These are phyloP conservation scores for Polyommatus icarus DNA, from an alignment of 2,888 invertebrate species.

Conservation along the genomic window DNA sequence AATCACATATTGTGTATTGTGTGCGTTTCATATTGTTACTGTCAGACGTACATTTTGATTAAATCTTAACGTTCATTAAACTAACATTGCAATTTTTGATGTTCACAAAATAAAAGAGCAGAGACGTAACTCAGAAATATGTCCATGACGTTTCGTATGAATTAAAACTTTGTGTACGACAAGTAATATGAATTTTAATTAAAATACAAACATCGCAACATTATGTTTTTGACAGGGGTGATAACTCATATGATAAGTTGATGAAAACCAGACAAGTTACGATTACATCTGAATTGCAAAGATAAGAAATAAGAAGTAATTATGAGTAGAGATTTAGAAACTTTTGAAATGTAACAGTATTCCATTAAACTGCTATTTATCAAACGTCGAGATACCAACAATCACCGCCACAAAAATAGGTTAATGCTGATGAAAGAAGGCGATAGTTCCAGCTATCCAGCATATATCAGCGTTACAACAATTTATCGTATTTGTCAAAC, in stretches of 20 bases:
- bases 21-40: neutral
- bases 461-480: conserved; percentile 1
- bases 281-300: neutral
- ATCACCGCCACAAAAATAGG: neutral
- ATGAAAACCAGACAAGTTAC: neutral
- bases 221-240: conserved; percentile 4
- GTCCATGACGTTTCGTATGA: neutral
- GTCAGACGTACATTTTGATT: neutral
- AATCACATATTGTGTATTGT: neutral
- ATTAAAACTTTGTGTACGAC: neutral
- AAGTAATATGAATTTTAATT: conserved; percentile 13
- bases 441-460: conserved; percentile 4
- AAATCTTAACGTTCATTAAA: neutral
- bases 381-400: conserved; percentile 2
- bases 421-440: neutral
- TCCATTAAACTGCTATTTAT: neutral
- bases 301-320: neutral
- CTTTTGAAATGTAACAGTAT: neutral
- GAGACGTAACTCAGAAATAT: neutral
- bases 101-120: neutral
- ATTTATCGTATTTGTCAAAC: conserved; percentile 30
- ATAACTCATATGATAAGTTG: neutral
- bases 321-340: neutral
- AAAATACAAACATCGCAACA: neutral
- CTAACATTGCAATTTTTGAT: neutral